Percentiles rank a stretch among this genome's conserved stretches.
These are phyloP conservation scores for Aepyceros melampus DNA, from an alignment of 2,113 vertebrate species.

Conservation along the genomic window DNA sequence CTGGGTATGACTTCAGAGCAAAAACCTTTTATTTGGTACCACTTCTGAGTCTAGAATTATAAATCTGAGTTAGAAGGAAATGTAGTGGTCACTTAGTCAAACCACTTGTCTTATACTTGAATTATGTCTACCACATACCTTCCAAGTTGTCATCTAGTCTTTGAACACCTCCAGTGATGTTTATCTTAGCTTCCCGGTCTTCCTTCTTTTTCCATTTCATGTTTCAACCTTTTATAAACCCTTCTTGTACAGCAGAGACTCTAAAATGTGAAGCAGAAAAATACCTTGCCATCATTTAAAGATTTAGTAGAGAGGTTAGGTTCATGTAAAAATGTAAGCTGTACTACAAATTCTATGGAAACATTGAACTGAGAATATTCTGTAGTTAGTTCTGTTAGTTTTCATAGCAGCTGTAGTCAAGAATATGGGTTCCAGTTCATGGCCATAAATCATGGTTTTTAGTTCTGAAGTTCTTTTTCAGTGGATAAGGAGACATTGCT, in stretches of 20 bases:
- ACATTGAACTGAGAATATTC: background rate
- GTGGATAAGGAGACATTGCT: background rate
- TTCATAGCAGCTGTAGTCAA: background rate
- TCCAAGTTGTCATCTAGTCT: background rate
- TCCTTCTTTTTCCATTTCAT: background rate
- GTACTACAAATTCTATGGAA: background rate
- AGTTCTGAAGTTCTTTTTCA: constrained; percentile 18
- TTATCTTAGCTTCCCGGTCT: background rate
- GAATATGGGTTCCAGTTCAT: background rate
- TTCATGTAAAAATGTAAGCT: background rate
- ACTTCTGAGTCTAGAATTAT: background rate
- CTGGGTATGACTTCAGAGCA: background rate
- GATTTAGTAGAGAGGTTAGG: background rate
- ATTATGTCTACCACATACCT: background rate
- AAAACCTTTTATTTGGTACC: background rate
- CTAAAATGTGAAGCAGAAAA: constrained; percentile 17
- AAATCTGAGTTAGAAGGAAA: background rate
- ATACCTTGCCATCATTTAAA: background rate
- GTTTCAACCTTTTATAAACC: background rate
- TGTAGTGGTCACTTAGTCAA: constrained; percentile 1
- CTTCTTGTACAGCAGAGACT: background rate
- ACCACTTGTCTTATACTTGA: background rate
- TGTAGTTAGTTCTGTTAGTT: background rate
- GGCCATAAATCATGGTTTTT: background rate
- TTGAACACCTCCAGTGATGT: background rate